Conservation (phyloP, 2,113 vertebrate genomes). For the Dolichotis patagonum region DNA sequence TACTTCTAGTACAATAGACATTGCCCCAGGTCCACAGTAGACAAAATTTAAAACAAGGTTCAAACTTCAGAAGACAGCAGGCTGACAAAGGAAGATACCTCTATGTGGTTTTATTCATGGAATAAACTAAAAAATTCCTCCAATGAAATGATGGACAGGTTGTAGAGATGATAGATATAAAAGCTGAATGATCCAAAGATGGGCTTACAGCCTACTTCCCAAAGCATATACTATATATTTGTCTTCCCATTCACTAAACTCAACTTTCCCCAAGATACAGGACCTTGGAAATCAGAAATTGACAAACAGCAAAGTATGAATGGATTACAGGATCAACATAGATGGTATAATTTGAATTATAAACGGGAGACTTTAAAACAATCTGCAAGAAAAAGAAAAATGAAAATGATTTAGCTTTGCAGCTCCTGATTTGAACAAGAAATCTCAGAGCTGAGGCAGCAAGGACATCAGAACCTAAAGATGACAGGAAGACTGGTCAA, state of each 20-base stretch:
- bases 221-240: not conserved
- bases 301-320: constrained; percentile 56
- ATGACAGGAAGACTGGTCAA: not conserved
- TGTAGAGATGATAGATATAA: not conserved
- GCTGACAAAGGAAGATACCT: not conserved
- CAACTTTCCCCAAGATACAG: constrained; percentile 40
- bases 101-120: not conserved
- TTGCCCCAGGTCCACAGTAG: not conserved
- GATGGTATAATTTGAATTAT: constrained; percentile 46
- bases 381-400: constrained; percentile 56
- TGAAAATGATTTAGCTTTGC: constrained; percentile 37
- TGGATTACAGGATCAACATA: constrained; percentile 9
- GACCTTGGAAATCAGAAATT: constrained; percentile 54
- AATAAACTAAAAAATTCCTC: constrained; percentile 42
- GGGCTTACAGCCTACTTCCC: not conserved
- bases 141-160: constrained; percentile 20
- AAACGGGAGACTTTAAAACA: constrained; percentile 31
- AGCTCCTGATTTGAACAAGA: constrained; percentile 23
- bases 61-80: constrained; percentile 39
- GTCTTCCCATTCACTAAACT: constrained; percentile 45
- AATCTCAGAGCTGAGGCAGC: not conserved
- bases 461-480: constrained; percentile 6
- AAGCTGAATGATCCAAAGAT: constrained; percentile 17
- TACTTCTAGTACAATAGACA: not conserved
- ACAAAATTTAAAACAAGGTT: constrained; percentile 55